phyloP scores from a whole-genome alignment of 2,797 vertebrate species.

The Gephyroberyx darwinii region DNA sequence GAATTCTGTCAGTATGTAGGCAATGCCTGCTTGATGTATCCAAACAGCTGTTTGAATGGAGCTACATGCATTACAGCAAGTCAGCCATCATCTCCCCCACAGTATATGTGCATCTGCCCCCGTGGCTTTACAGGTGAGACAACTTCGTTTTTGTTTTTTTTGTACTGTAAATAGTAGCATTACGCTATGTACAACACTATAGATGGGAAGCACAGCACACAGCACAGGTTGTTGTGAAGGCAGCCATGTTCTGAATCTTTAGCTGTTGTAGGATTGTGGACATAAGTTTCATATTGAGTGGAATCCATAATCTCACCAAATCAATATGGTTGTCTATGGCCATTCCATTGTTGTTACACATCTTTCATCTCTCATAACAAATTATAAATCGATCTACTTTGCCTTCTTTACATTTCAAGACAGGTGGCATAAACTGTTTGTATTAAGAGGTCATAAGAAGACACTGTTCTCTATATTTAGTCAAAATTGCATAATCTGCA shows the following conservation, averaged over 20 bases:
- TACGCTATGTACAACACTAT: not conserved
- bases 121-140: constrained; percentile 82
- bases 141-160: constrained; percentile 16
- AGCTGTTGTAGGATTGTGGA: not conserved
- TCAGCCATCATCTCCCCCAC: constrained; percentile 67
- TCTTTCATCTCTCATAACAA: not conserved
- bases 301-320: constrained; percentile 1
- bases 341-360: not conserved
- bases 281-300: constrained; percentile 30
- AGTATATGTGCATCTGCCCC: constrained; percentile 78
- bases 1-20: constrained; percentile 82
- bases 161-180: not conserved
- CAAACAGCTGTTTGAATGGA: constrained; percentile 77
- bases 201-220: not conserved
- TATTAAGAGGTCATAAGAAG: constrained; percentile 21
- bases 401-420: constrained; percentile 43
- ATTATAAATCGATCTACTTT: constrained; percentile 40
- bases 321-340: too few species aligned
- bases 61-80: constrained; percentile 79
- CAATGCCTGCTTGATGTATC: constrained; percentile 80
- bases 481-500: constrained; percentile 7
- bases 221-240: not conserved
- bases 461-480: not conserved
- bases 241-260: constrained; percentile 26
- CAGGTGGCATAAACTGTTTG: constrained; percentile 20